Base-by-base conservation (phyloP, 2,797 vertebrate species). In the Poeciliopsis paucimaculata region DNA sequence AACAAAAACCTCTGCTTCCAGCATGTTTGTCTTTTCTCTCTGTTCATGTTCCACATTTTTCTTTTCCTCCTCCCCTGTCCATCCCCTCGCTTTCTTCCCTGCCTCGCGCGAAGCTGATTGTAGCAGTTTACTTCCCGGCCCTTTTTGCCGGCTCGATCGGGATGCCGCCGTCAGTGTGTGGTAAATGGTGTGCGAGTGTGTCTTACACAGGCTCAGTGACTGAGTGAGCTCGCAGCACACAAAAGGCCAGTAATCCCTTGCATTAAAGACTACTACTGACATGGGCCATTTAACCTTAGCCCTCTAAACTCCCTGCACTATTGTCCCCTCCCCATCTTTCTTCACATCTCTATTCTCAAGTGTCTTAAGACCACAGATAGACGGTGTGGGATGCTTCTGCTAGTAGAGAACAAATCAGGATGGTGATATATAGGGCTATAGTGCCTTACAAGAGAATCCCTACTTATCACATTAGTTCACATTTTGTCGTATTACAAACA, bases 221-320 rank as follows among this genome's bases (percentile, higher is more conserved):
- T 91, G 93, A 94, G 86, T 84, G 86, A 91, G 90, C 91, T 87
- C 82, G 77, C 73, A 26, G 86, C 86, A 89, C 93, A 93, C 92
- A 94, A 95, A 91, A 89, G 87, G 87, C 76, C 89, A 78, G 89
- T 94, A 95, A 95, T 94, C 94, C 93, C 89, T 87, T 89, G 90
- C 45, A 81, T 92, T 92, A 94, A 94, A 94, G 91, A 91, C 87
- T 82, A 79, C 87, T 82, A 84, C 88, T 90, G 93, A 94, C 89
- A 91, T 80, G 91, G 92, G 74, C 90, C 92, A 92, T 95, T 95
- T 94, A 94, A 92, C 93, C 90, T 91, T 81, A 77, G 79, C 84
- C 79, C 70, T 73, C 90, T 86, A 74, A 86, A 93, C 75, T 78
- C 87, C 72, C 70, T 49, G 82, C 78, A 81, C 84, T 71, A 57